These are phyloP conservation scores for Achatina immaculata DNA, from an alignment of 1,140 invertebrate genomes.

Conservation along the genomic window DNA sequence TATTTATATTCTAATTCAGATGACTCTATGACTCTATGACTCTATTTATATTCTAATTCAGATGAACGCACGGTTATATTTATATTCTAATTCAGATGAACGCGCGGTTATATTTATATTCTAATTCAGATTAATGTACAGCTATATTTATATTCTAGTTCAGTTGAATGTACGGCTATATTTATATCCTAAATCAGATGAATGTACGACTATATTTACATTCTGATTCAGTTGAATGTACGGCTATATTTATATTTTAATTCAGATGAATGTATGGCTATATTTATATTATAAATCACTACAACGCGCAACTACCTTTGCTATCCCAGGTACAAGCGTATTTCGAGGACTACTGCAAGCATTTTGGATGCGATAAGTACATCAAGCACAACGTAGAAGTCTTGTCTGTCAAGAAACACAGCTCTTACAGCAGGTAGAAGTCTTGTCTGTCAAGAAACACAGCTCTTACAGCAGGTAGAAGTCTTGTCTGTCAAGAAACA, in stretches of 20 bases:
- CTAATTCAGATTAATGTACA: too few relatives aligned
- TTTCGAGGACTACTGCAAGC: slow-evolving; percentile 68
- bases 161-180: neutral
- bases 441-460: slow-evolving; percentile 65
- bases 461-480: slow-evolving; percentile 59
- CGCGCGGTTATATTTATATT: too few relatives aligned
- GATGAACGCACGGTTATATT: too few relatives aligned
- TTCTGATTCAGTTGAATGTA: neutral
- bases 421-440: slow-evolving; percentile 30
- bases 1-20: too few relatives aligned
- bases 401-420: slow-evolving; percentile 30
- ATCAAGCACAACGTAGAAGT: slow-evolving; percentile 61
- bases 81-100: too few relatives aligned
- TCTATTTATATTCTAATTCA: too few relatives aligned
- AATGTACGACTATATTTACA: neutral
- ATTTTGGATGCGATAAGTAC: slow-evolving; percentile 67
- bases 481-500: slow-evolving; percentile 43
- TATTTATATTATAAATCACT: neutral
- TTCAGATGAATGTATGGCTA: neutral
- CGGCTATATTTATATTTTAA: neutral
- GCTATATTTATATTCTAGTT: neutral
- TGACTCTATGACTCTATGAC: too few relatives aligned
- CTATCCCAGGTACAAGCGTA: slow-evolving; percentile 53
- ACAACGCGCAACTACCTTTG: neutral
- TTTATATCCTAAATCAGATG: neutral